A percentile compares a stretch with the other conserved stretches of the same genome.
Evolutionary conservation across 2,888 invertebrate species (phyloP).

Genomic region (Aleiodes testaceus): DNA sequence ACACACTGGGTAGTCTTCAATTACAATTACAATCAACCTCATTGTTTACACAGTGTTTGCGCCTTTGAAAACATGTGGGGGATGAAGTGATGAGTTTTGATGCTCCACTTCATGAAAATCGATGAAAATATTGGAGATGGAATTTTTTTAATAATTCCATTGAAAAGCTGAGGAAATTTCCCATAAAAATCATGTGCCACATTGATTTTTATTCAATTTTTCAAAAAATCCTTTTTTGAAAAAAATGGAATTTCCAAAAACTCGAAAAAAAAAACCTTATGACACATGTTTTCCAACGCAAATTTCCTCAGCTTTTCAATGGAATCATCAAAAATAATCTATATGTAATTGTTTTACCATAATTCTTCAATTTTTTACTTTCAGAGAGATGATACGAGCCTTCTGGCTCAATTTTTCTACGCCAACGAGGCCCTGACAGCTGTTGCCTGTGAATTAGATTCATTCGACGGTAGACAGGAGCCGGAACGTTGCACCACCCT

Average conservation of each 20-base stretch:
- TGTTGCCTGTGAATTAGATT: constrained; percentile 97
- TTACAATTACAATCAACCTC: constrained; percentile 56
- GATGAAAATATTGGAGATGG: too few relatives aligned
- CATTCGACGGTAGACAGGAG: constrained; percentile 99
- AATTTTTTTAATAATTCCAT: too few relatives aligned
- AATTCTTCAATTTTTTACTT: constrained; percentile 64
- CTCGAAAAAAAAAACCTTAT: too few relatives aligned
- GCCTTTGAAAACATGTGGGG: background rate
- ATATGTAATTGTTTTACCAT: background rate
- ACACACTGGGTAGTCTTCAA: constrained; percentile 46
- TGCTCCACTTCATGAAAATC: too few relatives aligned
- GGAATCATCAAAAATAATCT: background rate
- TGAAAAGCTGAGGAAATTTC: too few relatives aligned
- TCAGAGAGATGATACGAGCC: constrained; percentile 93
- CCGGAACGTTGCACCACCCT: constrained; percentile 96
- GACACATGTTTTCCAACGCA: too few relatives aligned
- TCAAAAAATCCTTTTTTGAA: constrained; percentile 4
- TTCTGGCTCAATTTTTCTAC: constrained; percentile 97
- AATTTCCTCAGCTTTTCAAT: background rate
- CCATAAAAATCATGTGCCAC: too few relatives aligned
- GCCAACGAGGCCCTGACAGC: constrained; percentile 97
- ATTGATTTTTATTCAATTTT: too few relatives aligned
- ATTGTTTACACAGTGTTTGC: constrained; percentile 50
- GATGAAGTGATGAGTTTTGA: too few relatives aligned
- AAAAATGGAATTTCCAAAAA: background rate